Evolutionary conservation across 1,140 invertebrate genomes (phyloP).

Genomic region (Leptopilina clavipes): DNA sequence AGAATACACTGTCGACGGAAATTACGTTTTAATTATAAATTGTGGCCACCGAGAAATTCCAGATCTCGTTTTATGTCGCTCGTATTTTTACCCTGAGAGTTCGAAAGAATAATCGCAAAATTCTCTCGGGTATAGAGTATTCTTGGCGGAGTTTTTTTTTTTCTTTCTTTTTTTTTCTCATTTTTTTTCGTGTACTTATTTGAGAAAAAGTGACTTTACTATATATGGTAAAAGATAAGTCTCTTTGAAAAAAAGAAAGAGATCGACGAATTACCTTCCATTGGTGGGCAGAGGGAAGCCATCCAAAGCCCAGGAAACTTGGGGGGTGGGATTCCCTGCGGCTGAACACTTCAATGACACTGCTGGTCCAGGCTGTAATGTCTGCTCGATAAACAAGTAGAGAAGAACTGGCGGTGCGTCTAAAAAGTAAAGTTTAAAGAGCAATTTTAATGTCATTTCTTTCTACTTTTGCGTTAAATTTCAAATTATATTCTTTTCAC

Average conservation of each 20-base stretch:
- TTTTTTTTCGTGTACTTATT: too few species aligned
- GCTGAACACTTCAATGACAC: slow-evolving; percentile 91
- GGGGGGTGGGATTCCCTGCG: slow-evolving; percentile 89
- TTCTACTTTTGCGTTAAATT: not conserved
- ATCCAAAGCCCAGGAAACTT: slow-evolving; percentile 88
- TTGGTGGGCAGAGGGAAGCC: slow-evolving; percentile 84
- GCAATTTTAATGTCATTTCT: slow-evolving; percentile 21
- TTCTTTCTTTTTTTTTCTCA: not conserved
- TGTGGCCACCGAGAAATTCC: slow-evolving; percentile 33
- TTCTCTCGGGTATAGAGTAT: not conserved
- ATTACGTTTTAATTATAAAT: slow-evolving; percentile 53
- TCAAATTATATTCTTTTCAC: not conserved
- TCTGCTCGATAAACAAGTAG: slow-evolving; percentile 89
- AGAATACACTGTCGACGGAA: slow-evolving; percentile 43
- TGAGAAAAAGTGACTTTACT: not conserved
- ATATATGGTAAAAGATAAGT: slow-evolving; percentile 18
- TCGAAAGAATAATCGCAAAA: slow-evolving; percentile 36
- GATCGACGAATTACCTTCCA: slow-evolving; percentile 76
- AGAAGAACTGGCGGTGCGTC: slow-evolving; percentile 88
- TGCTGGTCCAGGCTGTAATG: slow-evolving; percentile 87
- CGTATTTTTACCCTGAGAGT: slow-evolving; percentile 36
- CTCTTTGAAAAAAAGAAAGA: slow-evolving; percentile 36
- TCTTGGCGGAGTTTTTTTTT: slow-evolving; percentile 16
- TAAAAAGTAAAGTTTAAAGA: slow-evolving; percentile 65
- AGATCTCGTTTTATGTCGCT: slow-evolving; percentile 40